Evolutionary conservation across 2,888 invertebrate genomes (phyloP), one percentile per base, ranked within the genome.

Genomic region (Amphipyra tragopoginis): DNA sequence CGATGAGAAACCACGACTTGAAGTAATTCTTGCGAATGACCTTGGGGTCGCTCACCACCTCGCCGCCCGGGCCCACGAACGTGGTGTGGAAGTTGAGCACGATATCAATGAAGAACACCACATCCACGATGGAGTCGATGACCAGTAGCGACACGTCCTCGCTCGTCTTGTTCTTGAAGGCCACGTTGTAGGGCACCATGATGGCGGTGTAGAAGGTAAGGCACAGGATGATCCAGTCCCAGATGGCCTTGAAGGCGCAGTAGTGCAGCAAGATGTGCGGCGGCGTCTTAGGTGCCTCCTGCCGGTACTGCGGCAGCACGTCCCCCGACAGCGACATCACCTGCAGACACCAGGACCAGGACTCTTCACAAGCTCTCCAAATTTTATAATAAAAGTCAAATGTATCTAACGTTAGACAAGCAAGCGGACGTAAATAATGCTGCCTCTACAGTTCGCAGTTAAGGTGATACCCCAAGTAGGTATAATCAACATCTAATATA

Each of bases 161-260:
- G 92, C 98, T 98, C 81, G 99, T 99, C 95, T 99, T 99, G 96
- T 99, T 99, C 96, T 99, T 99, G 96, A 99, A 99, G 91, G 99
- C 99, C 89, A 99, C 99, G 95, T 99, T 99, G 96, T 99, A 99
- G 81, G 99, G 99, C 88, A 99, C 99, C 98, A 97, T 97, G 93
- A 99, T 98, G 89, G 99, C 99, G 83, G 99, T 99, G 96, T 99
- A 99, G 96, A 99, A 99, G 85, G 99, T 99, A 91, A 99, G 97
- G 95, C 99, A 98, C 85, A 99, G 97, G 93, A 99, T 99, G 94
- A 99, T 98, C 99, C 99, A 99, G 96, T 99, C 99, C 99, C 99
- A 99, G 92, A 98, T 98, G 86, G 98, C 98, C 96, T 99, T 98
- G 96, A 99, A 99, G 88, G 99, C 98, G 96, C 99, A 99, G 96